These are phyloP conservation scores for Ypsolopha sequella DNA, from an alignment of 2,888 invertebrate species.

Conservation along the genomic window DNA sequence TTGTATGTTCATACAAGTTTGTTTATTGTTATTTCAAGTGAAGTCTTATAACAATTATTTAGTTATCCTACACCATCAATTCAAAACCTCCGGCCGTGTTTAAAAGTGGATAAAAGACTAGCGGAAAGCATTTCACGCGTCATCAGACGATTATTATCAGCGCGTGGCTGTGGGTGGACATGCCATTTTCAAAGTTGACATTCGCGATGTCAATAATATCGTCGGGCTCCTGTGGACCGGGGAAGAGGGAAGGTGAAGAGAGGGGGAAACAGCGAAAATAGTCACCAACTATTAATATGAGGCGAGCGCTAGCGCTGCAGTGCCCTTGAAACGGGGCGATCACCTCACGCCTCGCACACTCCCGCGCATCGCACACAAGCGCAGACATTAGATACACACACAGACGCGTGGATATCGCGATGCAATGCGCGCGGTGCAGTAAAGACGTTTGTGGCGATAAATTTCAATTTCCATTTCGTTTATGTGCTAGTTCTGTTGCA, in stretches of 20 bases:
- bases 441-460: slow-evolving; percentile 36
- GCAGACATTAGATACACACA: slow-evolving; percentile 18
- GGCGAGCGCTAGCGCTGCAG: slow-evolving; percentile 61
- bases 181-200: slow-evolving; percentile 47
- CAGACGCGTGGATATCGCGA: slow-evolving; percentile 21
- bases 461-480: slow-evolving; percentile 50
- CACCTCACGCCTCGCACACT: slow-evolving; percentile 44
- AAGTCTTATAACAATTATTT: too few relatives aligned
- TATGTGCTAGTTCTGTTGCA: neutral
- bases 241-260: slow-evolving; percentile 8
- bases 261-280: slow-evolving; percentile 46
- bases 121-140: slow-evolving; percentile 6
- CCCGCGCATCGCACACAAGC: slow-evolving; percentile 5
- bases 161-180: slow-evolving; percentile 32
- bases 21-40: too few relatives aligned
- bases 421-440: slow-evolving; percentile 40
- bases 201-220: slow-evolving; percentile 67
- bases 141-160: slow-evolving; percentile 1
- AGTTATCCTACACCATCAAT: too few relatives aligned
- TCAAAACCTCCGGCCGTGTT: too few relatives aligned
- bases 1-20: too few relatives aligned
- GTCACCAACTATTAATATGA: slow-evolving; percentile 65
- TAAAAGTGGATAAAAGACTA: neutral
- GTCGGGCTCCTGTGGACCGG: slow-evolving; percentile 53
- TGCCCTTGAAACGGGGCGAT: slow-evolving; percentile 68